Percentiles rank a stretch among this genome's conserved stretches.
These are phyloP conservation scores for Parambassis ranga DNA, from an alignment of 2,797 vertebrate genomes.

Conservation along the genomic window DNA sequence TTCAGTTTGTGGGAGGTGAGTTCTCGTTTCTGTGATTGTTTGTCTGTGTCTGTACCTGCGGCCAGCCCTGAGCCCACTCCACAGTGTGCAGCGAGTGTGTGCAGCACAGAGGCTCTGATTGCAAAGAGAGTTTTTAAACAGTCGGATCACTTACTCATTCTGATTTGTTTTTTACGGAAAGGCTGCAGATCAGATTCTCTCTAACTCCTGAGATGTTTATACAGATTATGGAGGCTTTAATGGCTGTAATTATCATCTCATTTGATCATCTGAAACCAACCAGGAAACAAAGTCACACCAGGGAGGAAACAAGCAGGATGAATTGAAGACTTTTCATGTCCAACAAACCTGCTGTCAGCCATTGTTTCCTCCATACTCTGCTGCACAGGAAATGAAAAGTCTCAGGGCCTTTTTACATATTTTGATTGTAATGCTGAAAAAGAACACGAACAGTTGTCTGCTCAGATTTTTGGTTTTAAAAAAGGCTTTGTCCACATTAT, in stretches of 20 bases:
- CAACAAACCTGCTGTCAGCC: neutral
- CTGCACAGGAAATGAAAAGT: conserved; percentile 38
- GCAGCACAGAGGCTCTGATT: neutral
- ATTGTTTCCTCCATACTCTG: conserved; percentile 10
- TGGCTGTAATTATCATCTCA: conserved; percentile 20
- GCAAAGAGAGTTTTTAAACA: neutral
- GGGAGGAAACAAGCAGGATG: conserved; percentile 6
- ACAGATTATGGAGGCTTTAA: conserved; percentile 4
- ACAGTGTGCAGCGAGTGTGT: neutral
- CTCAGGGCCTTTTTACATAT: conserved; percentile 4
- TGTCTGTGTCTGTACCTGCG: neutral
- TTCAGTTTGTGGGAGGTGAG: conserved; percentile 98
- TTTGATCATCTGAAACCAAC: neutral
- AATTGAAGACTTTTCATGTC: conserved; percentile 19
- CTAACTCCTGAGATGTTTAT: neutral
- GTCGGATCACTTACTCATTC: neutral
- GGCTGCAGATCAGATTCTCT: neutral
- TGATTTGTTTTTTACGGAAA: neutral
- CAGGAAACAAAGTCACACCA: neutral
- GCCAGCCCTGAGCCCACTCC: neutral
- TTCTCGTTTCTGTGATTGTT: conserved; percentile 22
- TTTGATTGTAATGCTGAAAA: no score
- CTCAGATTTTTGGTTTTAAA: neutral
- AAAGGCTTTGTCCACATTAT: no score
- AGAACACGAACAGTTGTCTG: neutral